phyloP scores from a whole-genome alignment of 1,140 invertebrate species.

The Penaeus indicus region DNA sequence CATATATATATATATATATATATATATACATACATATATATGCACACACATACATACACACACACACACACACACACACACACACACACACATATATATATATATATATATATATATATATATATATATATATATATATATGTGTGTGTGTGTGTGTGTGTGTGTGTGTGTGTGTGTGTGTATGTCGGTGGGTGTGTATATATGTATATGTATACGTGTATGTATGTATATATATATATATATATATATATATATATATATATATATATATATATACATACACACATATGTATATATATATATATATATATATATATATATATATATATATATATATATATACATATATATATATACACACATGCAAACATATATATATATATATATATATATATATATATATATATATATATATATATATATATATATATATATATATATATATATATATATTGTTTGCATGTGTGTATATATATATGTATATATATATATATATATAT shows the following conservation, averaged over 20 bases:
- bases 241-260: slow-evolving; percentile 17
- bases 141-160: neutral
- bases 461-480: neutral
- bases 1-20: too few relatives aligned
- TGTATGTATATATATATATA: slow-evolving; percentile 20
- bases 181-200: neutral
- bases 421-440: neutral
- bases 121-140: slow-evolving; percentile 20
- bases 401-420: too few relatives aligned
- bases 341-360: slow-evolving; percentile 17
- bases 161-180: neutral
- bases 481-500: slow-evolving; percentile 26
- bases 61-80: too few relatives aligned
- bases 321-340: slow-evolving; percentile 25
- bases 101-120: slow-evolving; percentile 20
- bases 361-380: too few relatives aligned
- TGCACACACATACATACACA: too few relatives aligned
- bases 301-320: neutral
- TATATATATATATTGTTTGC: too few relatives aligned
- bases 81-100: too few relatives aligned
- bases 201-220: neutral
- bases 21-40: too few relatives aligned
- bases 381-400: too few relatives aligned
- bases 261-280: slow-evolving; percentile 3
- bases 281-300: neutral